phyloP scores from a whole-genome alignment of 1,140 invertebrate genomes.

The Drosophila seguyi region DNA sequence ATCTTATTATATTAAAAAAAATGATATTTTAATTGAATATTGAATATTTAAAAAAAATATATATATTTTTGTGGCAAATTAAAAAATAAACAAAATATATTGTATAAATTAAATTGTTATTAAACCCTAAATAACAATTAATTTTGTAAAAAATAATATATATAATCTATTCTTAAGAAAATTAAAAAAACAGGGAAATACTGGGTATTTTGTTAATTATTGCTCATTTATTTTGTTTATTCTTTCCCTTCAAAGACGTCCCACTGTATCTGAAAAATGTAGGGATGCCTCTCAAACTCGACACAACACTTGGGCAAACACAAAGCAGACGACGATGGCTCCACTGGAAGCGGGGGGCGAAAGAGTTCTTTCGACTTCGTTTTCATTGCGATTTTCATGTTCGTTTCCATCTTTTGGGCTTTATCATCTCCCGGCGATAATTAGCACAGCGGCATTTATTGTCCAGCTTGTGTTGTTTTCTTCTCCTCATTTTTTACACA shows the following conservation, averaged over 20 bases:
- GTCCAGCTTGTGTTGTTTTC: conserved; percentile 19
- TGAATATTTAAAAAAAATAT: too few species aligned
- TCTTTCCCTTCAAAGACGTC: background rate
- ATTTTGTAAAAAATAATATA: too few species aligned
- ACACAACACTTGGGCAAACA: conserved; percentile 9
- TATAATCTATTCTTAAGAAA: too few species aligned
- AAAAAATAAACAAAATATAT: too few species aligned
- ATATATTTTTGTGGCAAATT: too few species aligned
- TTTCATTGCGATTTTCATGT: conserved; percentile 7
- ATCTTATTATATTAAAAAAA: too few species aligned
- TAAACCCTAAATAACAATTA: too few species aligned
- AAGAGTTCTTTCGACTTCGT: conserved; percentile 4
- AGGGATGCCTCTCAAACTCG: background rate
- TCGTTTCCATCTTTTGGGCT: conserved; percentile 12
- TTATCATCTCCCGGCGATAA: conserved; percentile 21
- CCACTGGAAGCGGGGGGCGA: background rate
- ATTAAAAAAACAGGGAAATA: too few species aligned
- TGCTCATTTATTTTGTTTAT: background rate
- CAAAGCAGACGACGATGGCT: background rate
- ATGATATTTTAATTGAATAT: too few species aligned
- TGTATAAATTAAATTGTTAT: too few species aligned
- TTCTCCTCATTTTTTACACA: conserved; percentile 14
- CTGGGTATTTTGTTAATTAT: too few species aligned
- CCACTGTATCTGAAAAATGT: conserved; percentile 23
- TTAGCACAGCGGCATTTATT: conserved; percentile 39